These are phyloP conservation scores for Cherax destructor DNA, from an alignment of 1,140 invertebrate genomes.

Conservation along the genomic window DNA sequence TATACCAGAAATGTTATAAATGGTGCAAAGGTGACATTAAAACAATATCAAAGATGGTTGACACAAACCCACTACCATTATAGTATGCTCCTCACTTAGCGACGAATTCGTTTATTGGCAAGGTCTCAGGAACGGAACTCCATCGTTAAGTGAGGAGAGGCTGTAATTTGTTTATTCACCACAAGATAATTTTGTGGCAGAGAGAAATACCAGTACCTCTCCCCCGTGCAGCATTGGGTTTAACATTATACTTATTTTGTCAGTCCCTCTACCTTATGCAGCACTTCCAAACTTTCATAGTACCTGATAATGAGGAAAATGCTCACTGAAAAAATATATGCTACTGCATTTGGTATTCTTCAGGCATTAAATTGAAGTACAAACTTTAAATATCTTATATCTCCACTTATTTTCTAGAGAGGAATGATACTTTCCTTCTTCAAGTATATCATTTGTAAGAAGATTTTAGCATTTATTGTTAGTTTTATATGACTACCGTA, in stretches of 20 bases:
- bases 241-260: neutral
- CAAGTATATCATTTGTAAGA: slow-evolving; percentile 35
- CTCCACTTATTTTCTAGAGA: neutral
- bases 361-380: slow-evolving; percentile 62
- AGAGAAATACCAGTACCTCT: slow-evolving; percentile 13
- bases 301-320: slow-evolving; percentile 30
- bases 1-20: too few species aligned
- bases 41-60: too few species aligned
- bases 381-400: slow-evolving; percentile 29
- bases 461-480: slow-evolving; percentile 60
- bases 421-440: slow-evolving; percentile 38
- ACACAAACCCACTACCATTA: too few species aligned
- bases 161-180: neutral
- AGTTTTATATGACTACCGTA: slow-evolving; percentile 65
- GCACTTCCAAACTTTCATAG: slow-evolving; percentile 19
- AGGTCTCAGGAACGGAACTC: too few species aligned
- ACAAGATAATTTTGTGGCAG: slow-evolving; percentile 1
- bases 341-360: slow-evolving; percentile 15
- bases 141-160: too few species aligned
- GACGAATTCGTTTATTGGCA: too few species aligned
- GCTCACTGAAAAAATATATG: neutral
- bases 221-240: slow-evolving; percentile 15
- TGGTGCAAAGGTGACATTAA: too few species aligned
- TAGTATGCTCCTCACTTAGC: too few species aligned
- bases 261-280: slow-evolving; percentile 28